phyloP scores from a whole-genome alignment of 2,113 vertebrate genomes.

The Cisticola juncidis region DNA sequence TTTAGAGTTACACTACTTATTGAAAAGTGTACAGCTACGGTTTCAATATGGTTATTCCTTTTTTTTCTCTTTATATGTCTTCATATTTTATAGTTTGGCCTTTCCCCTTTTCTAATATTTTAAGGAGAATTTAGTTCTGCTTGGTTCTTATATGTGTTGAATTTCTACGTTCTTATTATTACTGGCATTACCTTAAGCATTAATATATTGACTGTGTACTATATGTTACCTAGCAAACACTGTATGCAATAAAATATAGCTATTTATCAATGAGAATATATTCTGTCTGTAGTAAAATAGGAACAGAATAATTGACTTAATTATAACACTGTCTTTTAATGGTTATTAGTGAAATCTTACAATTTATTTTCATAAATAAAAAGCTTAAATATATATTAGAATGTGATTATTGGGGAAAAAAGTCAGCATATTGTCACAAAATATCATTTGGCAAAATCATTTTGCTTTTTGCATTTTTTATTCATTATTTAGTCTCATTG shows the following conservation, averaged over 20 bases:
- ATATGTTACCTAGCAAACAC: not conserved
- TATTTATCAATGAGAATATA: not conserved
- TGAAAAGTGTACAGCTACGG: fast-evolving
- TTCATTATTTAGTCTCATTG: not conserved
- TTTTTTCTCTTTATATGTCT: not conserved
- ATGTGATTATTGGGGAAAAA: not conserved
- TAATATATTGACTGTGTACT: not conserved
- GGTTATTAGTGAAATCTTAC: not conserved
- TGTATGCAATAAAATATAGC: not conserved
- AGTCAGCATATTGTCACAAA: not conserved
- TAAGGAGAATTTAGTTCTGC: not conserved
- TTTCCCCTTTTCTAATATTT: not conserved
- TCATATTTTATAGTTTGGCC: not conserved
- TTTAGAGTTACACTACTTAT: not conserved
- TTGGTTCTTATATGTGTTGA: not conserved
- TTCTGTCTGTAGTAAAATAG: not conserved
- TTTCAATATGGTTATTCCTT: not conserved
- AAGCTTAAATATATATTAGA: not conserved
- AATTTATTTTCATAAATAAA: not conserved
- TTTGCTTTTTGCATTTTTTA: not conserved
- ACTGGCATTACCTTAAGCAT: not conserved
- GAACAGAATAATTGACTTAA: not conserved
- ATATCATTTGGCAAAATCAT: not conserved
- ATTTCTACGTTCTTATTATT: not conserved
- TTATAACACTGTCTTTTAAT: not conserved